Evolutionary conservation across 2,797 vertebrate genomes (phyloP).

Genomic region (Huso huso): DNA sequence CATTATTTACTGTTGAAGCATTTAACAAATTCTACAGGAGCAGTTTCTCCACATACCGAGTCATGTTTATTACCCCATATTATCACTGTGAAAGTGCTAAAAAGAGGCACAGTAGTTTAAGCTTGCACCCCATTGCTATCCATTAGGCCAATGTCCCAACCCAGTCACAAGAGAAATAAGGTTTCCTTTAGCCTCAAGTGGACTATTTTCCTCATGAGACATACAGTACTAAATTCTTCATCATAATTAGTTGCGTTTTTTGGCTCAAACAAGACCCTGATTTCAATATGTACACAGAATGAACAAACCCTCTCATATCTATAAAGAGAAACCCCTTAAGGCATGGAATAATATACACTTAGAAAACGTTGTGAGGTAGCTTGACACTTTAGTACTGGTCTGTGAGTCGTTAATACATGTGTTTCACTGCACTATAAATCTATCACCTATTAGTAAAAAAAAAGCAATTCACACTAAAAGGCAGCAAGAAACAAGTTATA

Average conservation of each 20-base stretch:
- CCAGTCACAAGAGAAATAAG: no score
- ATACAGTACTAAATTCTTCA: background rate
- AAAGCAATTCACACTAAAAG: background rate
- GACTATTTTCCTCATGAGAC: background rate
- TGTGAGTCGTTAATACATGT: background rate
- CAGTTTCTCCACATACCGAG: no score
- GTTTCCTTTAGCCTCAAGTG: background rate
- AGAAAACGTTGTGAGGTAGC: slow-evolving; percentile 4
- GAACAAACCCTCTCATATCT: slow-evolving; percentile 4
- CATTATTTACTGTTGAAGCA: no score
- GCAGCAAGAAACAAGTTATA: no score
- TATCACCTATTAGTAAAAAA: background rate
- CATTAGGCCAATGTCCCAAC: no score
- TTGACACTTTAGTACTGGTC: slow-evolving; percentile 2
- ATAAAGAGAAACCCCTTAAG: slow-evolving; percentile 2
- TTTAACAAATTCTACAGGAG: no score
- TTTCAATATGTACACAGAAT: background rate
- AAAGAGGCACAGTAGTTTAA: no score
- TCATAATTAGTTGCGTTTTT: slow-evolving; percentile 5
- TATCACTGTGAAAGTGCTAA: no score
- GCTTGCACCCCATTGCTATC: no score
- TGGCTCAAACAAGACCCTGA: slow-evolving; percentile 6
- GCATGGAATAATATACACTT: slow-evolving; percentile 9
- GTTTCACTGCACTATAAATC: no score
- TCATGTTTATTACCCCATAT: no score